phyloP scores from a whole-genome alignment of 2,113 vertebrate genomes.

The Chamaea fasciata region DNA sequence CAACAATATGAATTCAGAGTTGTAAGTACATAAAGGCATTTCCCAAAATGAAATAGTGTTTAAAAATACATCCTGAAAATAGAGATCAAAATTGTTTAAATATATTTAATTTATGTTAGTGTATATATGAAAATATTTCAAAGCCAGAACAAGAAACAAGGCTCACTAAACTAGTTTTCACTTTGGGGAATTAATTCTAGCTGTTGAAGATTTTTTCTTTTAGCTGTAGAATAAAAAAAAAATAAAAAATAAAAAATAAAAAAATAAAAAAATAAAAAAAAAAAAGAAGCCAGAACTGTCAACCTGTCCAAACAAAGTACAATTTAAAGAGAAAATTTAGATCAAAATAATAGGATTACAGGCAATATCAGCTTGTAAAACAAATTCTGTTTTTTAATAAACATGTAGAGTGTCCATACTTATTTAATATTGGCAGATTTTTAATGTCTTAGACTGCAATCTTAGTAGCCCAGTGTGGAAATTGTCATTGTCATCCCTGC shows the following conservation, averaged over 20 bases:
- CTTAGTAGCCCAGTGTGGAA: background rate
- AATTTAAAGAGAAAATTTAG: background rate
- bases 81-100: background rate
- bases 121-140: background rate
- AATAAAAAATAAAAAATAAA: no score
- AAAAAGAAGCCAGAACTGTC: background rate
- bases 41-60: background rate
- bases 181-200: constrained; percentile 13
- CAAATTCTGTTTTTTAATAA: constrained; percentile 14
- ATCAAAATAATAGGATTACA: constrained; percentile 7
- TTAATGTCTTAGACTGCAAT: background rate
- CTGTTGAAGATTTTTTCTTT: background rate
- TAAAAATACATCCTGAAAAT: background rate
- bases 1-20: background rate
- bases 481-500: background rate
- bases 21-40: background rate
- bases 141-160: constrained; percentile 2
- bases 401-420: background rate
- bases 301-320: background rate
- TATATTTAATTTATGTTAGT: background rate
- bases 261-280: no score
- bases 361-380: background rate
- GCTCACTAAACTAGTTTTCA: background rate
- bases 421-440: background rate
- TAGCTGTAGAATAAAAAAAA: background rate